phyloP scores from a whole-genome alignment of 2,888 invertebrate genomes.

The Amorpha juglandis region DNA sequence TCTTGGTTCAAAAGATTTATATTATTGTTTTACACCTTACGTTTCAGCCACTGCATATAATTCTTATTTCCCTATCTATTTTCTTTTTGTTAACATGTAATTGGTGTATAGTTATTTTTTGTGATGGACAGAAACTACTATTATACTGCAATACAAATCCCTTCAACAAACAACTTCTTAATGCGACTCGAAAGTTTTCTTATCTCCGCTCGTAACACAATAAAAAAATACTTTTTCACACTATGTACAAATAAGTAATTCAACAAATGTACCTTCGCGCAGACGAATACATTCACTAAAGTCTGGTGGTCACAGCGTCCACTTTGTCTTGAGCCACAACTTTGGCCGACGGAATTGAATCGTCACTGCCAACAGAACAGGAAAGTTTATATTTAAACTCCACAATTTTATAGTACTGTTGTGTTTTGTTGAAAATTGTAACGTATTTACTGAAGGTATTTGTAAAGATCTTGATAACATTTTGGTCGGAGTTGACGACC shows the following conservation, averaged over 20 bases:
- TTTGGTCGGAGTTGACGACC: no score
- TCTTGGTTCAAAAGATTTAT: no score
- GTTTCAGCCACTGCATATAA: no score
- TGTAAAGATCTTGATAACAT: no score
- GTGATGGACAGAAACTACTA: no score
- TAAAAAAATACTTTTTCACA: background rate
- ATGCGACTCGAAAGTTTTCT: background rate
- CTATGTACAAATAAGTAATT: constrained; percentile 14
- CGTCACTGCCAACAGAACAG: constrained; percentile 14
- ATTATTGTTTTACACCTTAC: no score
- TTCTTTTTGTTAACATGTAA: no score
- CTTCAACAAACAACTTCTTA: background rate
- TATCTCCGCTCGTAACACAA: background rate
- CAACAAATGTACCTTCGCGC: constrained; percentile 8
- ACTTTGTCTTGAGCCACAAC: constrained; percentile 11
- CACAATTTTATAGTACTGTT: background rate
- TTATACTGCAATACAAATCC: background rate
- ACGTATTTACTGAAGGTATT: background rate
- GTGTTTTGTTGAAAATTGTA: background rate
- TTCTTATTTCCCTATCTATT: no score
- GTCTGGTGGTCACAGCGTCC: constrained; percentile 8
- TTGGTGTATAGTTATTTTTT: no score
- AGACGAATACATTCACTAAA: constrained; percentile 7
- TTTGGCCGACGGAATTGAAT: constrained; percentile 18
- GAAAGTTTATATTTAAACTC: constrained; percentile 14